Evolutionary conservation across 2,888 invertebrate genomes (phyloP).

Genomic region (Apotomis turbidana): DNA sequence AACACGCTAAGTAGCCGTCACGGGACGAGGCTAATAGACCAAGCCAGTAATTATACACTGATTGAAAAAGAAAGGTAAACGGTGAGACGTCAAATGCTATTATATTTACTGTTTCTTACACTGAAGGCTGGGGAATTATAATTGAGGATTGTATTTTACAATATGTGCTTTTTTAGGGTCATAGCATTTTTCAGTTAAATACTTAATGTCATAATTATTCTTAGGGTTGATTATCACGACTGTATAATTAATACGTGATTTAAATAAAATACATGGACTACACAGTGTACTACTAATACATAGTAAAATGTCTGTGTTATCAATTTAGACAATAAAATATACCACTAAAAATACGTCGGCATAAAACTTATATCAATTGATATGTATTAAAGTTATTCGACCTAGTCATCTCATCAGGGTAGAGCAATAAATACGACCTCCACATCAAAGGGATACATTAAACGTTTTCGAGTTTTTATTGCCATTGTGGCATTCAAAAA

Average conservation of each 20-base stretch:
- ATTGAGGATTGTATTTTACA: conserved; percentile 4
- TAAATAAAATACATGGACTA: too few species aligned
- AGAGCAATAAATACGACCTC: conserved; percentile 12
- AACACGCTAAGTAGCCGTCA: conserved; percentile 64
- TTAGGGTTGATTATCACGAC: too few species aligned
- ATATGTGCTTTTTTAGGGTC: background rate
- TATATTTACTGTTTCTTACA: conserved; percentile 43
- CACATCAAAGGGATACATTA: conserved; percentile 39
- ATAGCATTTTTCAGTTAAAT: too few species aligned
- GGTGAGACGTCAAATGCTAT: conserved; percentile 43
- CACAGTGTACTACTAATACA: too few species aligned
- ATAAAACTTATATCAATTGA: background rate
- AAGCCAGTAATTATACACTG: conserved; percentile 53
- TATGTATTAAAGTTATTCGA: background rate
- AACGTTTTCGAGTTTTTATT: conserved; percentile 67
- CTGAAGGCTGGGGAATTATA: conserved; percentile 10
- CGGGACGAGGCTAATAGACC: conserved; percentile 50
- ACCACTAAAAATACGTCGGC: too few species aligned
- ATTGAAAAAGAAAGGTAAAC: conserved; percentile 54
- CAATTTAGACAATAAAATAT: too few species aligned
- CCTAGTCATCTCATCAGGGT: background rate
- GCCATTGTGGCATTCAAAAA: conserved; percentile 55
- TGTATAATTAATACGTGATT: too few species aligned
- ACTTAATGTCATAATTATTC: too few species aligned
- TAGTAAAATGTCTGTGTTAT: too few species aligned